Percentiles rank a stretch among this genome's conserved stretches.
Evolutionary conservation across 92 coral and sea anemone genomes (phyloP).

Genomic region (Heliopora coerulea): DNA sequence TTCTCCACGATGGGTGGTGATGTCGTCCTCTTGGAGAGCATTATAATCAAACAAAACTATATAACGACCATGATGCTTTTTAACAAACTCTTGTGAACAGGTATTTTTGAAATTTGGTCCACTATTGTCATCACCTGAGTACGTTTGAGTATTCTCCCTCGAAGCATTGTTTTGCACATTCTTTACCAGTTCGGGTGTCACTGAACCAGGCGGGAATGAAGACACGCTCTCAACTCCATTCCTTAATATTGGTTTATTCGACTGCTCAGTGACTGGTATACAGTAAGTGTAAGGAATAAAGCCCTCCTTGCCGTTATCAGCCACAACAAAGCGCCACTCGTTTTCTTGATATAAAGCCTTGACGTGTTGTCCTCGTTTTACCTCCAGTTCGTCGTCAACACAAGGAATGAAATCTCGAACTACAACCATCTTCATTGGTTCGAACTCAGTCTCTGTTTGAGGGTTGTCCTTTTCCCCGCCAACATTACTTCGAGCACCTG

Average conservation of each 20-base stretch:
- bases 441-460: slow-evolving; percentile 53
- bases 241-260: slow-evolving; percentile 71
- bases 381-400: slow-evolving; percentile 90
- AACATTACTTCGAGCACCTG: background rate
- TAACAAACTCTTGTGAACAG: slow-evolving; percentile 31
- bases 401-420: slow-evolving; percentile 92
- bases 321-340: slow-evolving; percentile 84
- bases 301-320: slow-evolving; percentile 81
- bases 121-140: background rate
- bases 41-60: slow-evolving; percentile 74
- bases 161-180: background rate
- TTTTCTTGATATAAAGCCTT: slow-evolving; percentile 89
- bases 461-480: background rate
- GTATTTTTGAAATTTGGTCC: too few species aligned
- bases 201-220: background rate
- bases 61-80: slow-evolving; percentile 75
- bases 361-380: slow-evolving; percentile 84
- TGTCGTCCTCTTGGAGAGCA: slow-evolving; percentile 87
- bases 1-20: slow-evolving; percentile 75
- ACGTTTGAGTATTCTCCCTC: background rate
- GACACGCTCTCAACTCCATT: slow-evolving; percentile 24
- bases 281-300: slow-evolving; percentile 92
- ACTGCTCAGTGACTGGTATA: slow-evolving; percentile 63
- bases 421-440: slow-evolving; percentile 88
- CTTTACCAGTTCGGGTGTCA: background rate